Conservation (phyloP, 1,140 invertebrate genomes). For the Goniozus legneri region DNA sequence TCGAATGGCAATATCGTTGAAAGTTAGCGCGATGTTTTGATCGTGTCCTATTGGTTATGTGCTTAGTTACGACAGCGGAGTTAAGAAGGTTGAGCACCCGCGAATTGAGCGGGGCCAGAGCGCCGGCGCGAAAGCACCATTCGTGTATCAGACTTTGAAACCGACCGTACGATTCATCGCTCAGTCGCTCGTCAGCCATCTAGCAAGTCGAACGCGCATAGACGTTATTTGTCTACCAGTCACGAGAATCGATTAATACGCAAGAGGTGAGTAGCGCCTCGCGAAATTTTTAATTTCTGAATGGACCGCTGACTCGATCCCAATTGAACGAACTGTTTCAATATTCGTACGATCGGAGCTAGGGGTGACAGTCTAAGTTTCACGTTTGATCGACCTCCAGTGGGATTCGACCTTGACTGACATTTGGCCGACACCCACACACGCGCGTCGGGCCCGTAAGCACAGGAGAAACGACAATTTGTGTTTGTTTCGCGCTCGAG, state of each 20-base stretch:
- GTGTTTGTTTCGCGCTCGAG: too few species aligned
- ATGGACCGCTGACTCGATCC: neutral
- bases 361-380: neutral
- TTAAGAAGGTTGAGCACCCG: conserved; percentile 2
- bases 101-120: neutral
- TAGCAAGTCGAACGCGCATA: neutral
- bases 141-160: conserved; percentile 25
- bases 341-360: neutral
- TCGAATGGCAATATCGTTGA: too few species aligned
- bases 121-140: conserved; percentile 3
- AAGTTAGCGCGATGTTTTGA: too few species aligned
- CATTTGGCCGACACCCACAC: conserved; percentile 21
- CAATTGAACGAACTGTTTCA: neutral
- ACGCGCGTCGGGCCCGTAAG: too few species aligned
- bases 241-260: neutral
- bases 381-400: conserved; percentile 3
- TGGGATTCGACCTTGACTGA: conserved; percentile 36
- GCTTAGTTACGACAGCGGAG: neutral
- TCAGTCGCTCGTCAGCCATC: conserved; percentile 28
- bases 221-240: neutral
- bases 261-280: neutral
- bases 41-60: too few species aligned
- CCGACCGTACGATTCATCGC: conserved; percentile 15
- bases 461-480: too few species aligned
- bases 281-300: neutral